These are phyloP conservation scores for Drosophila mettleri DNA, from an alignment of 2,888 invertebrate species.

Conservation along the genomic window DNA sequence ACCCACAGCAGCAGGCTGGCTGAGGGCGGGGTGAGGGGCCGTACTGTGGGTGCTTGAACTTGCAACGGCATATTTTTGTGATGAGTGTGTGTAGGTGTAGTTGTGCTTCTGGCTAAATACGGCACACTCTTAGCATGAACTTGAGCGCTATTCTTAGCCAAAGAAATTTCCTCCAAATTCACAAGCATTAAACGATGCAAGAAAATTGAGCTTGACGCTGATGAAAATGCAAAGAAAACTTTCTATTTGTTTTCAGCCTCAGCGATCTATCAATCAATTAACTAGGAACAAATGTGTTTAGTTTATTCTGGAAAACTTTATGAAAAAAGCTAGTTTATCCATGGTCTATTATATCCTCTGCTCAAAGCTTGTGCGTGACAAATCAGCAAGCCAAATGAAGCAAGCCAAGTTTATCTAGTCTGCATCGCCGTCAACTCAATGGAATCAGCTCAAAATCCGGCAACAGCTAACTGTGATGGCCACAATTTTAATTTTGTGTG, in stretches of 20 bases:
- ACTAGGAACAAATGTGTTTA: not conserved
- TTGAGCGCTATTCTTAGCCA: slow-evolving; percentile 13
- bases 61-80: slow-evolving; percentile 34
- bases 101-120: slow-evolving; percentile 4
- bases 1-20: slow-evolving; percentile 2
- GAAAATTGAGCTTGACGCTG: not conserved
- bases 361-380: too few species aligned
- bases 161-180: not conserved
- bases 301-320: not conserved
- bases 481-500: too few species aligned
- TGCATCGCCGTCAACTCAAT: too few species aligned
- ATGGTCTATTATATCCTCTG: too few species aligned
- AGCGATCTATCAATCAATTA: not conserved
- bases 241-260: not conserved
- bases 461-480: too few species aligned
- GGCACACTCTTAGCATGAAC: slow-evolving; percentile 13
- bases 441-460: too few species aligned
- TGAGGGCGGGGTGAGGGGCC: not conserved
- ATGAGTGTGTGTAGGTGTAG: not conserved
- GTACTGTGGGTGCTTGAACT: slow-evolving; percentile 50
- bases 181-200: not conserved
- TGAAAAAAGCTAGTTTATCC: too few species aligned
- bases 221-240: not conserved
- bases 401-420: too few species aligned
- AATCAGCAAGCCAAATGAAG: too few species aligned